A percentile compares a stretch with the other conserved stretches of the same genome.
Evolutionary conservation across 2,797 vertebrate species (phyloP).

Genomic region (Columba guinea): DNA sequence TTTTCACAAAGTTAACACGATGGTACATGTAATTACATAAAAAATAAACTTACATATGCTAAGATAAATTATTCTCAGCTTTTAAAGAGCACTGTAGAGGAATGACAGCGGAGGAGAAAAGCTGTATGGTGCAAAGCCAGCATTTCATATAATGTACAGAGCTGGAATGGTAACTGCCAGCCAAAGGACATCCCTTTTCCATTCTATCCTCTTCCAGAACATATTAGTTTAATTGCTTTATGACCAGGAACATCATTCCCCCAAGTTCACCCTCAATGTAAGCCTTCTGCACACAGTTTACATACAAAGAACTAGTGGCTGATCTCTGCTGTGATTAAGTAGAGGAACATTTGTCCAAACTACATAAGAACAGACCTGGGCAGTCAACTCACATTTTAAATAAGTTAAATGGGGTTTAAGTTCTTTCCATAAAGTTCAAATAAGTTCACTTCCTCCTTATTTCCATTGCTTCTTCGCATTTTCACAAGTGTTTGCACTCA

Average conservation of each 20-base stretch:
- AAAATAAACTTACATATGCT: conserved; percentile 80
- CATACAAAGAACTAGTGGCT: conserved; percentile 42
- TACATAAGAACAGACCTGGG: conserved; percentile 38
- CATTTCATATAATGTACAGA: conserved; percentile 40
- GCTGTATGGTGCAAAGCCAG: conserved; percentile 55
- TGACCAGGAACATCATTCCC: conserved; percentile 23
- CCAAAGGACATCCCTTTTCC: conserved; percentile 32
- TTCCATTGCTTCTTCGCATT: conserved; percentile 6
- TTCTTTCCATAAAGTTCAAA: conserved; percentile 35
- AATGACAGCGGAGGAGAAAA: conserved; percentile 53
- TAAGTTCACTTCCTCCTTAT: conserved; percentile 44
- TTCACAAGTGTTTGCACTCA: not conserved
- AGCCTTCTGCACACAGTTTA: conserved; percentile 58
- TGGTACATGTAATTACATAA: conserved; percentile 75
- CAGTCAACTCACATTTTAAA: conserved; percentile 20
- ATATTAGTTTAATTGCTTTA: conserved; percentile 55
- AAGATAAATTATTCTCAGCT: conserved; percentile 78
- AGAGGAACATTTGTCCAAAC: conserved; percentile 16
- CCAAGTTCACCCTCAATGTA: not conserved
- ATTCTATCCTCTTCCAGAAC: conserved; percentile 38
- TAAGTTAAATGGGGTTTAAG: not conserved
- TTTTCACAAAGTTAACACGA: conserved; percentile 75
- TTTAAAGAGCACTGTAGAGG: conserved; percentile 72
- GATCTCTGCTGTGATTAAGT: conserved; percentile 43
- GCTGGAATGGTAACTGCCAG: conserved; percentile 59